phyloP scores from a whole-genome alignment of 2,113 vertebrate species.

The Pica pica region DNA sequence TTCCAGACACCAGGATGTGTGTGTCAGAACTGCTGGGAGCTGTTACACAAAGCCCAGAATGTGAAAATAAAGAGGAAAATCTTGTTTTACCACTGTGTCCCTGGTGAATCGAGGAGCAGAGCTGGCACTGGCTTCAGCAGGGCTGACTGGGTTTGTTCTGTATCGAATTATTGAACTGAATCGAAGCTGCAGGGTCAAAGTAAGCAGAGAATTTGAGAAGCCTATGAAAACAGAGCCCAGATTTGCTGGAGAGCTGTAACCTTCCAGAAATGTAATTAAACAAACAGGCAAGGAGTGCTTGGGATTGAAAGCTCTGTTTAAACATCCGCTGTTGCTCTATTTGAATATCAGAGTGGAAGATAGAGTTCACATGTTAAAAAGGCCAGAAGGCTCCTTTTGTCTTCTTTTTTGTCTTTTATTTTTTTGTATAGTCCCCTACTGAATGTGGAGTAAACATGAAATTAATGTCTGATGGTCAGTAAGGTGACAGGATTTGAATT shows the following conservation, averaged over 20 bases:
- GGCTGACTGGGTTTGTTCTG: background rate
- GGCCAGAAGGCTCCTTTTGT: background rate
- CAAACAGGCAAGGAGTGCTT: conserved; percentile 4
- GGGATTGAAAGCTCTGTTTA: conserved; percentile 20
- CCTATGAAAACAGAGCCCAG: background rate
- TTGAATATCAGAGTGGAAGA: conserved; percentile 13
- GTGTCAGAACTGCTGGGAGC: background rate
- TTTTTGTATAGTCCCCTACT: background rate
- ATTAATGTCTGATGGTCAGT: background rate
- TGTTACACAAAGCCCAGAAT: background rate
- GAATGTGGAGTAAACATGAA: background rate
- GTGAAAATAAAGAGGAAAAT: background rate
- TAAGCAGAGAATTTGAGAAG: background rate
- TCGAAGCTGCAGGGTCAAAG: background rate
- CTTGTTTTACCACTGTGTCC: background rate
- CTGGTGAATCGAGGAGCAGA: background rate
- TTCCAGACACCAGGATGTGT: background rate
- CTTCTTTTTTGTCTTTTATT: background rate
- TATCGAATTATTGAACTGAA: background rate
- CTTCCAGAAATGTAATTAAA: conserved; percentile 49
- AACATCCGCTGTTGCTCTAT: background rate
- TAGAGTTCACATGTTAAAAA: background rate
- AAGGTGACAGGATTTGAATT: background rate
- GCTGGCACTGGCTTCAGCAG: background rate
- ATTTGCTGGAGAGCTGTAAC: background rate